Percentiles rank a stretch among this genome's conserved stretches.
Conservation (phyloP, 2,888 invertebrate species). For the Andrena flavipes region DNA sequence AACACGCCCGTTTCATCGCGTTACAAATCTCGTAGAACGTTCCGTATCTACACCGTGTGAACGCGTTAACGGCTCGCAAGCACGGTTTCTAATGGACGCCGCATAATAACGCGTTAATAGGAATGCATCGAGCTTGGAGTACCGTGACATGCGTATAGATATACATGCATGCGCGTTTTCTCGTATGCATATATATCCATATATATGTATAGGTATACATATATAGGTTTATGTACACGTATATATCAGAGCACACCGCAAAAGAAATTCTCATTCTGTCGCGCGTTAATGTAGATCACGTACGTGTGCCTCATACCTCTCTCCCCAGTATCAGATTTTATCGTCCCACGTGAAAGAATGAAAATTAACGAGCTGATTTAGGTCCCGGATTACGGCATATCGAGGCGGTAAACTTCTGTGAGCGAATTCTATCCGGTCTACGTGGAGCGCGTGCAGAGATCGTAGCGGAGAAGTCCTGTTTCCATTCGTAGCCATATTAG, state of each 20-base stretch:
- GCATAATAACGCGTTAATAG: constrained; percentile 62
- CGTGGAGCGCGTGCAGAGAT: neutral
- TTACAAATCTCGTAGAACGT: constrained; percentile 25
- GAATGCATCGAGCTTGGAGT: constrained; percentile 60
- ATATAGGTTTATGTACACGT: neutral
- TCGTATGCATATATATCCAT: neutral
- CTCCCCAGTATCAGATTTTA: constrained; percentile 70
- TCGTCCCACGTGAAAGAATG: constrained; percentile 73
- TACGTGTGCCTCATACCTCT: constrained; percentile 53
- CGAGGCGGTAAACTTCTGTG: constrained; percentile 38
- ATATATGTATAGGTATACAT: no score
- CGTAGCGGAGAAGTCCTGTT: neutral
- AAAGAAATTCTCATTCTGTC: constrained; percentile 61
- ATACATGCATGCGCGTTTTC: constrained; percentile 4
- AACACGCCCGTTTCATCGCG: constrained; percentile 29
- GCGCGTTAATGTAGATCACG: constrained; percentile 61
- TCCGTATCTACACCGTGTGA: constrained; percentile 25
- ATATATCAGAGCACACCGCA: constrained; percentile 24
- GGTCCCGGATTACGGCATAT: constrained; percentile 62
- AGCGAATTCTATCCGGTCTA: neutral
- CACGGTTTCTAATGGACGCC: constrained; percentile 44
- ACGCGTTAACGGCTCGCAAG: constrained; percentile 17
- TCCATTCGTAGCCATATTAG: neutral
- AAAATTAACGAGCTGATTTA: constrained; percentile 77
- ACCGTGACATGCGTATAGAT: constrained; percentile 36